phyloP scores from a whole-genome alignment of 2,113 vertebrate genomes.

The Brienomyrus brachyistius region DNA sequence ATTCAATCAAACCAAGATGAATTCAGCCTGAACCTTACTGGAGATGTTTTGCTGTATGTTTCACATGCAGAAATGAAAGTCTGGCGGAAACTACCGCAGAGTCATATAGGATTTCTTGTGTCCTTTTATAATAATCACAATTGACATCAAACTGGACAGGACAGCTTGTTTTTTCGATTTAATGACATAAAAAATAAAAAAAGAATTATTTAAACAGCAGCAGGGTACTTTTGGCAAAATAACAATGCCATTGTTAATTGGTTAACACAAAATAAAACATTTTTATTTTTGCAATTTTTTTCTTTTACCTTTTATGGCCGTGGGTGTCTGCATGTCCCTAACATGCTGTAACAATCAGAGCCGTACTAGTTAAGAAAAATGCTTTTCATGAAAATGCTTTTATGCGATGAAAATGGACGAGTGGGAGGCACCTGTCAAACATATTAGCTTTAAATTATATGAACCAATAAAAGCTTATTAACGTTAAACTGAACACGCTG shows the following conservation, averaged over 20 bases:
- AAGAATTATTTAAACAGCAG: neutral
- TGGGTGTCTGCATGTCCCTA: neutral
- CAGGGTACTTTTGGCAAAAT: neutral
- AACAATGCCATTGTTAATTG: neutral
- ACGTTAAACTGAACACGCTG: neutral
- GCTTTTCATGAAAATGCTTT: neutral
- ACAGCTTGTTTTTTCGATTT: neutral
- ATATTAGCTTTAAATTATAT: neutral
- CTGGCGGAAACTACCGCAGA: neutral
- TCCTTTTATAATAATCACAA: neutral
- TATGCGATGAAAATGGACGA: neutral
- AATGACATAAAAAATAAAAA: neutral
- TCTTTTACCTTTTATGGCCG: neutral
- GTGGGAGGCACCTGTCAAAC: neutral
- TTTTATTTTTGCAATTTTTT: neutral
- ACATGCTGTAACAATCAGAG: neutral
- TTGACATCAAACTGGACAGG: neutral
- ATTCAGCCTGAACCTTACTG: neutral
- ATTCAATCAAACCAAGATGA: neutral
- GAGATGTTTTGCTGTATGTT: neutral
- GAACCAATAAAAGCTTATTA: neutral
- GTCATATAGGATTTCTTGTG: neutral
- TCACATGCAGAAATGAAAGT: neutral
- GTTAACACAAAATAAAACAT: neutral
- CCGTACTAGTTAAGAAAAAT: neutral